Evolutionary conservation across 2,113 vertebrate species (phyloP).

Genomic region (Atrichornis clamosus): DNA sequence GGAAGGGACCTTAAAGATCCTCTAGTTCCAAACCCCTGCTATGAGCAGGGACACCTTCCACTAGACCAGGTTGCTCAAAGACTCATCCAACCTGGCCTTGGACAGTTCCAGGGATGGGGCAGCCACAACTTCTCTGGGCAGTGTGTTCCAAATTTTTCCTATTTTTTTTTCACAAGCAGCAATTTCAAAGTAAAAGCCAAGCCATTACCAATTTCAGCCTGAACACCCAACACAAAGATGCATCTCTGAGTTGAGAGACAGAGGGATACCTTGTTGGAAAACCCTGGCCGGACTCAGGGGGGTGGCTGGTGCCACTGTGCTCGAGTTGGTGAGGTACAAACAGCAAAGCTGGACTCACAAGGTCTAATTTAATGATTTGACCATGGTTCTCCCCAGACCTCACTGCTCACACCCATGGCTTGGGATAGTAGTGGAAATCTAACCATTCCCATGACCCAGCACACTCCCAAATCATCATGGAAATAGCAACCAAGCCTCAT

Average conservation of each 20-base stretch:
- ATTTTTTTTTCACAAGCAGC: background rate
- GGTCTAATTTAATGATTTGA: background rate
- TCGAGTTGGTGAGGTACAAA: background rate
- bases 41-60: background rate
- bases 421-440: background rate
- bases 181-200: background rate
- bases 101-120: background rate
- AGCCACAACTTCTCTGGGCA: background rate
- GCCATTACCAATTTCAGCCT: background rate
- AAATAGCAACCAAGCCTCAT: background rate
- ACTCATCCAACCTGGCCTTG: background rate
- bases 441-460: background rate
- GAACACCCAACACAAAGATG: background rate
- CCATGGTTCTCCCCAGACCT: background rate
- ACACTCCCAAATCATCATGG: background rate
- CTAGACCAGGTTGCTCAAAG: background rate
- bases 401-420: background rate
- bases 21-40: background rate
- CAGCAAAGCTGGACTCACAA: background rate
- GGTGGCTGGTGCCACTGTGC: background rate
- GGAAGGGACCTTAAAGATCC: background rate
- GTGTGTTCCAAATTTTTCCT: background rate
- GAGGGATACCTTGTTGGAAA: background rate
- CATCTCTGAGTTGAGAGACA: background rate
- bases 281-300: rapidly evolving